phyloP scores from a whole-genome alignment of 2,797 vertebrate species.

The Taeniopygia guttata region DNA sequence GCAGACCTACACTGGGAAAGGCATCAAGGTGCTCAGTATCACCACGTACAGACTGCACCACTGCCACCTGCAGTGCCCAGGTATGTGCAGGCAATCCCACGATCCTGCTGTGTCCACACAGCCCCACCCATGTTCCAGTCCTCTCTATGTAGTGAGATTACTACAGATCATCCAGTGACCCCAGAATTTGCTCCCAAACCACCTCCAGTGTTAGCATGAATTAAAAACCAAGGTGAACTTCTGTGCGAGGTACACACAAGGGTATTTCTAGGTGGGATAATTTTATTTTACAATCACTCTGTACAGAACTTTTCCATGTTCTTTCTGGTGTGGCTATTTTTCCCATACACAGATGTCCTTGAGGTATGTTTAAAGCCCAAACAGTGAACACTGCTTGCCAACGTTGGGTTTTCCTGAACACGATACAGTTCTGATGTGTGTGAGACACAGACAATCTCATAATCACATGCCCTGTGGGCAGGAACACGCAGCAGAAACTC shows the following conservation, averaged over 20 bases:
- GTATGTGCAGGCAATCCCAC: not conserved
- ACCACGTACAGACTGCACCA: not conserved
- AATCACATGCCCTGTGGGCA: not conserved
- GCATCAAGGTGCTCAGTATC: not conserved
- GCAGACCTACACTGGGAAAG: accelerated
- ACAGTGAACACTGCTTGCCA: not conserved
- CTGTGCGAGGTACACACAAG: not conserved
- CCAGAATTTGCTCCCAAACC: not conserved
- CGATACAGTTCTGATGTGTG: slow-evolving; percentile 44
- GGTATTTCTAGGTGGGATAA: not conserved
- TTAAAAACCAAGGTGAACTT: not conserved
- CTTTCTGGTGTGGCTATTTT: not conserved
- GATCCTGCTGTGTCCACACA: not conserved
- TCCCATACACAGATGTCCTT: not conserved
- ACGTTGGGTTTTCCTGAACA: slow-evolving; percentile 6
- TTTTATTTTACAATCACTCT: not conserved
- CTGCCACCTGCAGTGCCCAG: not conserved
- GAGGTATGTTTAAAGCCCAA: not conserved
- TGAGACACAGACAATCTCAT: not conserved
- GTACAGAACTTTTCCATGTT: not conserved
- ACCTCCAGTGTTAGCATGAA: not conserved
- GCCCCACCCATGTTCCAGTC: not conserved
- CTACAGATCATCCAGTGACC: not conserved
- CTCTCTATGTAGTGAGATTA: not conserved
- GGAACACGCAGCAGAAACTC: not conserved